Base-by-base conservation (phyloP, 2,113 vertebrate species). In the Campylorhamphus procurvoides region DNA sequence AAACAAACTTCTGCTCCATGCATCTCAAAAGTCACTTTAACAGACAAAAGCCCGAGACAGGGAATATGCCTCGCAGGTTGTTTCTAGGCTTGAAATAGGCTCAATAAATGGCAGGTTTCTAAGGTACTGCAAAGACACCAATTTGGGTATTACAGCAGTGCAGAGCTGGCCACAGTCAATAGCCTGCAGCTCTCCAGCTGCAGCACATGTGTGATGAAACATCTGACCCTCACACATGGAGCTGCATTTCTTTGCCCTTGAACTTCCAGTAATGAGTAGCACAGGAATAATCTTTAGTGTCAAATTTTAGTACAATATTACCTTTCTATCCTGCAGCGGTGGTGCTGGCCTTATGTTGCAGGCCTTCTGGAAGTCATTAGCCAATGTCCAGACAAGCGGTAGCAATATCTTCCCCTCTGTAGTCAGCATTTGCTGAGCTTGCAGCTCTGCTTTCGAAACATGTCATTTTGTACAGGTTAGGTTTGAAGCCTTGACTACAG, bases 31-130 rank as follows among this genome's bases (percentile, higher is more conserved):
- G 59, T 63, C 29, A 4, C 39, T 55, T 72, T 56, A 71, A 53
- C 55, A 75, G 35, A 56, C 64, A 76, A 46, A 46, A 81, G 20
- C 23, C 27, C 3, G 1, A 90, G 64, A 87, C 52, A 25, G 73
- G 2, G 4, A 96, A 72, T 93, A 63, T 56, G 80, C 44, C 73
- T 71, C 86, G 83, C 90, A 78, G 72, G 42, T 75, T 3, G 0
- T 72, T 94, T 86, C 47, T 85, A 71, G 91, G 39, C 22, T 87
- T 90, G 83, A 90, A 95, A 89, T n/a, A 81, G 47, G n/a, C 35
- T 84, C 35, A 78, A 6, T 86, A 90, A 88, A 88, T 68, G 40
- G 35, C 46, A 95, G 28, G 52, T 80, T 84, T 58, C 50, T 77
- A 67, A 87, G 42, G 53, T 35, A 86, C 46, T 58, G 23, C 67